Conservation (phyloP, 1,140 invertebrate species). For the Solenopsis invicta region DNA sequence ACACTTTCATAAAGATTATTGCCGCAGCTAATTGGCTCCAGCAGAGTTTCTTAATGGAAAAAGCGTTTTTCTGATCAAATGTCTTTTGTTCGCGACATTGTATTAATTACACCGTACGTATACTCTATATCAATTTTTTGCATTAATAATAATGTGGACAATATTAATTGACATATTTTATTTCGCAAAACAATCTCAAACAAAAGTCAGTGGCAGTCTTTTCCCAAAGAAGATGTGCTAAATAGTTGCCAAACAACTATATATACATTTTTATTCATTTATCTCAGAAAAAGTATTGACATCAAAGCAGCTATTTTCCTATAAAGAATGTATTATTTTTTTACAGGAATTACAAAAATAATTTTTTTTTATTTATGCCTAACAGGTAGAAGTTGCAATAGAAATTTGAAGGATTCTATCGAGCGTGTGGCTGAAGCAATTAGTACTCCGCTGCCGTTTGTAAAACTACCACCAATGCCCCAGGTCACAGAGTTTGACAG, state of each 20-base stretch:
- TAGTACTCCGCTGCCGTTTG: background rate
- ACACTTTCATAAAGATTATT: constrained; percentile 7
- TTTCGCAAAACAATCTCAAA: constrained; percentile 9
- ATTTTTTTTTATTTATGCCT: background rate
- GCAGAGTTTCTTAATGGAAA: background rate
- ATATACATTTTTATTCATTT: constrained; percentile 1
- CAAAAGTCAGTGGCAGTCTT: constrained; percentile 1
- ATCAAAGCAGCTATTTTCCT: background rate
- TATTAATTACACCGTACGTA: constrained; percentile 9
- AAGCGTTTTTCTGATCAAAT: background rate
- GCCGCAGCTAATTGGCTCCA: background rate
- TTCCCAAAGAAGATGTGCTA: background rate
- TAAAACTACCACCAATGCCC: constrained; percentile 1
- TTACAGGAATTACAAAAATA: constrained; percentile 2
- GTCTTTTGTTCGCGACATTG: background rate
- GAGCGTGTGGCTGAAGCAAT: background rate
- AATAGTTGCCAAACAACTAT: background rate
- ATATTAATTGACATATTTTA: constrained; percentile 12
- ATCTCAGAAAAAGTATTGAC: background rate
- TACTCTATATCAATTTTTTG: constrained; percentile 2
- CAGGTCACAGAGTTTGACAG: constrained; percentile 6
- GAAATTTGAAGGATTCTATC: background rate
- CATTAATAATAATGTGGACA: background rate
- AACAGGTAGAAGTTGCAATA: constrained; percentile 1
- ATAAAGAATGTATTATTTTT: constrained; percentile 4